These are phyloP conservation scores for Gobio occitaniae DNA, from an alignment of 2,797 vertebrate genomes.

Conservation along the genomic window DNA sequence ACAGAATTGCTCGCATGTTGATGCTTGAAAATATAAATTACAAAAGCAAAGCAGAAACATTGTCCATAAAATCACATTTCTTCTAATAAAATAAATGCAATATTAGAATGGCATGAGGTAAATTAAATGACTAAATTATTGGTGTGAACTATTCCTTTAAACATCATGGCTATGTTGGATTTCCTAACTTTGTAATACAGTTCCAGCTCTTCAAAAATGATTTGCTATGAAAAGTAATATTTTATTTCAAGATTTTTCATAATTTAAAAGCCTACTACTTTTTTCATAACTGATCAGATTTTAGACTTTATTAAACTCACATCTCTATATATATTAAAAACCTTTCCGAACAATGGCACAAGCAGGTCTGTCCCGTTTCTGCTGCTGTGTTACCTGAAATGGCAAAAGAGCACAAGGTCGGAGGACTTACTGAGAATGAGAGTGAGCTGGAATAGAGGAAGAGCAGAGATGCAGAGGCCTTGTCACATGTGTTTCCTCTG, in stretches of 20 bases:
- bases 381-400: slow-evolving; percentile 42
- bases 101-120: background rate
- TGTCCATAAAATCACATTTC: background rate
- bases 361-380: slow-evolving; percentile 25
- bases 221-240: background rate
- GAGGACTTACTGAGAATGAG: slow-evolving; percentile 22
- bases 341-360: background rate
- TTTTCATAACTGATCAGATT: slow-evolving; percentile 15
- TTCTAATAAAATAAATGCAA: background rate
- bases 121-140: background rate
- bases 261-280: background rate
- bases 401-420: slow-evolving; percentile 37
- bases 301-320: slow-evolving; percentile 14
- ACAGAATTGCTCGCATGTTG: background rate
- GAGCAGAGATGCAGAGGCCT: background rate
- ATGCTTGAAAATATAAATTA: background rate
- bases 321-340: background rate
- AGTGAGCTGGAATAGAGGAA: background rate
- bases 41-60: background rate
- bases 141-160: background rate
- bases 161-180: background rate
- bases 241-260: background rate
- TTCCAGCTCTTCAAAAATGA: background rate
- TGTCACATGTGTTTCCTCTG: slow-evolving; percentile 20
- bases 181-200: background rate